Conservation (phyloP, 2,113 vertebrate genomes). For the Chroicocephalus ridibundus region DNA sequence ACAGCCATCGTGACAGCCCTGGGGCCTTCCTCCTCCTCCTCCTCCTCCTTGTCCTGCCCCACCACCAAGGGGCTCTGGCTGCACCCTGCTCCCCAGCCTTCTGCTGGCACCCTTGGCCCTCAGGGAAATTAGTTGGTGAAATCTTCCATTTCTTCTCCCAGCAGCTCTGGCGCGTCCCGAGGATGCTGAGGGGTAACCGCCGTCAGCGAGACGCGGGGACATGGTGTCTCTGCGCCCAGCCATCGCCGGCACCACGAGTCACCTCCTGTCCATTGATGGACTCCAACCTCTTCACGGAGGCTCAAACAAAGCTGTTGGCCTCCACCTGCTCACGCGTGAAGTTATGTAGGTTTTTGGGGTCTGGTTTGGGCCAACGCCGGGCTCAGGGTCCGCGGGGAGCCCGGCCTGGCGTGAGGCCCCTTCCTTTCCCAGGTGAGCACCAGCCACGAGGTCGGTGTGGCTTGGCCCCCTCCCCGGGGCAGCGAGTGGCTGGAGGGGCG, state of each 20-base stretch:
- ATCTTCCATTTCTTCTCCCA: background rate
- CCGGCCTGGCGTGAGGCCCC: rapidly evolving
- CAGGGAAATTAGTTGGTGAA: background rate
- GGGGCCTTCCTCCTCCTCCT: background rate
- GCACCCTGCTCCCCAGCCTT: background rate
- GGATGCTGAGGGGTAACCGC: rapidly evolving
- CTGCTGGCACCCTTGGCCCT: background rate
- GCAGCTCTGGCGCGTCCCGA: rapidly evolving
- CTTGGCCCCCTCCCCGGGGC: background rate
- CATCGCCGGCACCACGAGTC: rapidly evolving
- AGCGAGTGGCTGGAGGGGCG: background rate
- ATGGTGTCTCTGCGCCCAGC: rapidly evolving
- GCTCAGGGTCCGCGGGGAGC: background rate
- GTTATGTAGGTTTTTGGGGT: background rate
- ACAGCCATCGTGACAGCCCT: background rate
- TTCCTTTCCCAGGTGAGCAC: background rate
- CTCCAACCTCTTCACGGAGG: rapidly evolving
- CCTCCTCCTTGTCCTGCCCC: background rate
- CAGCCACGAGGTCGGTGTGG: background rate
- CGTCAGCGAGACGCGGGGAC: rapidly evolving
- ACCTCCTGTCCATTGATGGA: rapidly evolving
- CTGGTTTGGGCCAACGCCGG: rapidly evolving
- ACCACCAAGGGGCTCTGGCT: background rate
- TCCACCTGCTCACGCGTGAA: background rate
- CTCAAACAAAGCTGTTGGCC: background rate